Percentiles rank a stretch among this genome's conserved stretches.
These are phyloP conservation scores for Anarrhichthys ocellatus DNA, from an alignment of 2,113 vertebrate species.

Conservation along the genomic window DNA sequence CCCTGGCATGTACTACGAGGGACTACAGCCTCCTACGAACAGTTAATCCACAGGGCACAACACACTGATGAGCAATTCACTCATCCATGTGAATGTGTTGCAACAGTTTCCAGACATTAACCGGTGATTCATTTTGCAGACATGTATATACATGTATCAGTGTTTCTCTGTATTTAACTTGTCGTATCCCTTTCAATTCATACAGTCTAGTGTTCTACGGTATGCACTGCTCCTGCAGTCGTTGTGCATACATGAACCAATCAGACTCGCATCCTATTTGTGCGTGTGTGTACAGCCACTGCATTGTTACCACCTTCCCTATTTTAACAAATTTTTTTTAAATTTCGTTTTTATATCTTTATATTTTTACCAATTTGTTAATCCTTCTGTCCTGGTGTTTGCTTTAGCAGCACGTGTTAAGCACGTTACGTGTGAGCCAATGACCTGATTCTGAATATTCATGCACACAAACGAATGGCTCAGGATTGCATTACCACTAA, in stretches of 20 bases:
- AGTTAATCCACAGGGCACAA: not conserved
- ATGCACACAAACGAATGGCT: constrained; percentile 15
- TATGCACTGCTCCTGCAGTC: not conserved
- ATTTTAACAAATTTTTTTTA: not conserved
- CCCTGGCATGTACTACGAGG: not conserved
- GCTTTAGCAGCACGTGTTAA: not conserved
- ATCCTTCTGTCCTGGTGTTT: not conserved
- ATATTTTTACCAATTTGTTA: not conserved
- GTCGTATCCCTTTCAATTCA: not conserved
- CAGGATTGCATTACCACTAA: constrained; percentile 64
- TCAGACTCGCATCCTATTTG: not conserved
- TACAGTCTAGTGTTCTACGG: not conserved
- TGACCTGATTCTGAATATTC: constrained; percentile 35
- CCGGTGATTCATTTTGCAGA: not conserved
- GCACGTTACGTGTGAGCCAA: not conserved
- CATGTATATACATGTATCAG: not conserved
- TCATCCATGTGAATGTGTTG: not conserved
- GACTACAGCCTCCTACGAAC: not conserved
- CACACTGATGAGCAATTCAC: constrained; percentile 10
- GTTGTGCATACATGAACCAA: not conserved
- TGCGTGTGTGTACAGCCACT: not conserved
- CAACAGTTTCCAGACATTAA: not conserved
- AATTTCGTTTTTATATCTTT: not conserved
- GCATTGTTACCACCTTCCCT: not conserved
- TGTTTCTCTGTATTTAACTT: not conserved